Base-by-base conservation (phyloP, 2,797 vertebrate species). In the Taeniopygia guttata region DNA sequence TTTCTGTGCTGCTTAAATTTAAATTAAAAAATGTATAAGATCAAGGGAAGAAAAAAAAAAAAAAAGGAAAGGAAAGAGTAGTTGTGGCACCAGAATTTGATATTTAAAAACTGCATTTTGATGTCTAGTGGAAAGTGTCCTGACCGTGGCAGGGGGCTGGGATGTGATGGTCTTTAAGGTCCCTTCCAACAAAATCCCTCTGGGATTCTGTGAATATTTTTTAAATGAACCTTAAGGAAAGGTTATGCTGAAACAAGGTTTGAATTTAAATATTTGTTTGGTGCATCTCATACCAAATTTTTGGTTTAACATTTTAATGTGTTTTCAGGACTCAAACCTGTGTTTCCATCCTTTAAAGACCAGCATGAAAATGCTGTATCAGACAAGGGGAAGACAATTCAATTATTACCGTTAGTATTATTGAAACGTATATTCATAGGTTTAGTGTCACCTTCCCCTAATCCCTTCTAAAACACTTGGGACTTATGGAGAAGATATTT, bases 271-370 rank as follows among this genome's bases (percentile, higher is more conserved):
- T 68, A 29, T 22, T 78, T 14, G 0, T 27, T 70, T 84, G 56
- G 0, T 48, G 20, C 70, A 45, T 36, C 22, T 91, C 3, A 0
- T 51, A n/a, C 54, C 0, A 13, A 63, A 62, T 10, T 46, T 48
- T 75, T 45, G 15, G 5, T 54, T 72, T 56, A 43, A 42, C 3
- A 1, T 84, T 79, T 42, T 25, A 7, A 7, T n/a, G 19, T 54
- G 16, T 76, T 84, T 54, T 30, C 43, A 36, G 76, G 62, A 26
- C 36, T 29, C 38, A 52, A 1, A 48, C 40, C 11, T 56, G 0
- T 25, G 7, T 81, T 86, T 81, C 20, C 27, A 11, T 73, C 51
- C 36, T 68, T 78, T 45, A 62, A 77, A 29, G 48, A n/a, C 16
- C 27, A 36, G 9, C 17, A 9, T 36, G 66, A 62, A 76, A 92